Base-by-base conservation (phyloP, 2,888 invertebrate species). In the Sympetrum striolatum region DNA sequence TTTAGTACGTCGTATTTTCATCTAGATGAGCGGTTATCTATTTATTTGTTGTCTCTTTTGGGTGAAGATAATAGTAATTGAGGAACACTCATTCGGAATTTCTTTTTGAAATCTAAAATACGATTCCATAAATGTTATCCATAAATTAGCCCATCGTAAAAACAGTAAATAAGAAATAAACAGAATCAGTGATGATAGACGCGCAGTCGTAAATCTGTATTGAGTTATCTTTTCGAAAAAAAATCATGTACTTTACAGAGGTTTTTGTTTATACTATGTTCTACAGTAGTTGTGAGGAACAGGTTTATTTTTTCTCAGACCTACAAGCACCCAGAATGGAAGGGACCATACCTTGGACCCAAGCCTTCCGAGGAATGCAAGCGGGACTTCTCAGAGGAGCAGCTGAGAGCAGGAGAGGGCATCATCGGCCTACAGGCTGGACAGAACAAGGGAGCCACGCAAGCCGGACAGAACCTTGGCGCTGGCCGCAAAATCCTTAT, bases 401-500 rank as follows among this genome's bases (percentile, higher is more conserved):
- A 97, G 93, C 93, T 99, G 93, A 96, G 96, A 92, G 98, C 98
- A 92, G 98, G 98, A 44, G 96, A 99, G 94, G 96, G 96, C 92
- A 95, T 98, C 93, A 97, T 99, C 93, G 98, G 98, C 93, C 97
- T 99, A 90, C 99, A 99, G 94, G 98, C 98, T 92, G 99, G 99
- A 91, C 97, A 96, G 94, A 99, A 99, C 96, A 98, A 98, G 95
- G 99, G 98, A 80, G 98, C 98, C 92, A 97, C 97, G 91, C 98
- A 98, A 94, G 96, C 98, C 48, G 99, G 99, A 48, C 96, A 96
- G 94, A 98, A 97, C 94, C 95, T 98, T 91, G 98, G 98, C 92
- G 98, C 98, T 92, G 96, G 97, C 92, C 97, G 98, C 93, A 98
- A 98, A 94, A 98, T 98, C 95, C 95, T 98, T 93, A 95, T 98